A percentile compares a stretch with the other conserved stretches of the same genome.
These are phyloP conservation scores for Acanthopleura granulata DNA, from an alignment of 2,888 invertebrate species.

Conservation along the genomic window DNA sequence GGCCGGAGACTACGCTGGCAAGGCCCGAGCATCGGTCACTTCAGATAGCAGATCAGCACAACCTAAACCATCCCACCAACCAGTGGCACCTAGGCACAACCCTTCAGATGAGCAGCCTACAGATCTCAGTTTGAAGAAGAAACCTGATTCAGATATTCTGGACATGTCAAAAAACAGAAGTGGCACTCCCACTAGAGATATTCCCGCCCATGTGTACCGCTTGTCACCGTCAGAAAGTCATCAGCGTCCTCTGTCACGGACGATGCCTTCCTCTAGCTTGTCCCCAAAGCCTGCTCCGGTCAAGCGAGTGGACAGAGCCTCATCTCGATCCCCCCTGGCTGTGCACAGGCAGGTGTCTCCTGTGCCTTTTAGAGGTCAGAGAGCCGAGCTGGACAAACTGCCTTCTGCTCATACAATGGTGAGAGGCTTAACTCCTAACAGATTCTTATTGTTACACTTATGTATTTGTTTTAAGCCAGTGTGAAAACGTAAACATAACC, in stretches of 20 bases:
- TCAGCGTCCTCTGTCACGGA: not conserved
- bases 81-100: not conserved
- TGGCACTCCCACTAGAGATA: not conserved
- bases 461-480: no score
- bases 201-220: not conserved
- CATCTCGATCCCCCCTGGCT: not conserved
- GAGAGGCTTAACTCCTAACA: not conserved
- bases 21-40: not conserved
- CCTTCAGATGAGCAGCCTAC: slow-evolving; percentile 2
- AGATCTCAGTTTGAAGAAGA: slow-evolving; percentile 10
- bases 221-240: no score
- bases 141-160: not conserved
- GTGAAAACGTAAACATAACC: no score
- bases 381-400: not conserved
- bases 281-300: no score
- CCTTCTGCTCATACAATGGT: not conserved
- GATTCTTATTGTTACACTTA: no score
- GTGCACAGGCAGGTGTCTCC: not conserved
- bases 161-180: not conserved
- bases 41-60: not conserved
- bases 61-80: not conserved
- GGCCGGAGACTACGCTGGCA: not conserved
- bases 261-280: not conserved
- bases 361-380: not conserved
- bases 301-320: not conserved